Evolutionary conservation across 2,888 invertebrate genomes (phyloP).

Genomic region (Lasioglossum zephyrum): DNA sequence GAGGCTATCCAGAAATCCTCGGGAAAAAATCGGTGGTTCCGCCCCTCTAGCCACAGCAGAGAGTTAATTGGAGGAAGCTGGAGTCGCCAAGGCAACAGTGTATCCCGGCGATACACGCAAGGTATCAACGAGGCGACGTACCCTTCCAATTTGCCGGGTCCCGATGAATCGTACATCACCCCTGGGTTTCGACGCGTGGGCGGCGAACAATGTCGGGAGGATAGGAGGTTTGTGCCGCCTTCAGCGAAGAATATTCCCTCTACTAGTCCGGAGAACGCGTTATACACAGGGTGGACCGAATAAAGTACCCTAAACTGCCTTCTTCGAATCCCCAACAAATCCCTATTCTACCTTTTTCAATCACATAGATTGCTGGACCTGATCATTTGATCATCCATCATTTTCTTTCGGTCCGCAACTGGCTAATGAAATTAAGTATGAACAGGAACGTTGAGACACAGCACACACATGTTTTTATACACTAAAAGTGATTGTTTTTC

Average conservation of each 20-base stretch:
- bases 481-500: not conserved
- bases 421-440: not conserved
- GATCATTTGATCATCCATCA: not conserved
- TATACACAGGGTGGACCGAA: not conserved
- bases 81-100: slow-evolving; percentile 28
- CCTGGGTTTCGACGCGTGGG: slow-evolving; percentile 2
- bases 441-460: too few species aligned
- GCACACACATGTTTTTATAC: too few species aligned
- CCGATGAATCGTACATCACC: slow-evolving; percentile 13
- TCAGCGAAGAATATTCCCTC: slow-evolving; percentile 10
- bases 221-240: slow-evolving; percentile 7
- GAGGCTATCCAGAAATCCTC: not conserved
- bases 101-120: not conserved
- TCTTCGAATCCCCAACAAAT: not conserved
- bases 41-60: not conserved
- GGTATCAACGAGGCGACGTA: slow-evolving; percentile 20
- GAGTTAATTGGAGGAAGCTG: slow-evolving; percentile 19
- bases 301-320: not conserved
- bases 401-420: not conserved
- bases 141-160: slow-evolving; percentile 13
- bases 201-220: slow-evolving; percentile 18
- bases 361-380: not conserved
- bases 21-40: not conserved
- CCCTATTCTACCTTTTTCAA: not conserved
- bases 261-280: too few species aligned